Evolutionary conservation across 2,888 invertebrate genomes (phyloP), one percentile per base, ranked within the genome.

Genomic region (Chrysotoxum bicinctum): DNA sequence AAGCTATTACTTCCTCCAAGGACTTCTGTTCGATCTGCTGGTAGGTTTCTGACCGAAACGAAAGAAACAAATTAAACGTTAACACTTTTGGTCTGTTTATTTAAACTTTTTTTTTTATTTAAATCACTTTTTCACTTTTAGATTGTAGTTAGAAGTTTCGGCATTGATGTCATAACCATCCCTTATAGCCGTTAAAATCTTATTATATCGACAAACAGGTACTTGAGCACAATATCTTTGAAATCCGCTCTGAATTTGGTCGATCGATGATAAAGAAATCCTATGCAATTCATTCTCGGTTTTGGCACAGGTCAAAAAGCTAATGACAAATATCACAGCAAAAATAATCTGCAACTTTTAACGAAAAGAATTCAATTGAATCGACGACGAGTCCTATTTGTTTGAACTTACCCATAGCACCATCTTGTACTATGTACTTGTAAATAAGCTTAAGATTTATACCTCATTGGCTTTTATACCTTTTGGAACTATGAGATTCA

Each of bases 321-420:
- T 76, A 64, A 85, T 23, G 21, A 81, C 14, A 54, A 85, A 35
- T 73, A 81, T 81, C 85, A 81, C 68, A 81, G 81, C 72, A 73
- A 81, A 77, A 32, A 40, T 45, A 37, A 12, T 69, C 85, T 85
- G 45, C 3, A 26, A 52, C 70, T 23, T 58, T 58, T n/a, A 58
- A 35, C 54, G 54, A 50, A 43, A 40, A 54, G 26, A 40, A 35
- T 19, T 52, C 14, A 9, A 69, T n/a, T 56, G 52, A 30, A 56
- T 66, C 19, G 60, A 30, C 30, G 16, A 50, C 12, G 3, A n/a
- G 14, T 48, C 35, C 12, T 35, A 12, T 37, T 48, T 16, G 30
- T n/a, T 43, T 5, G 7, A 60, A 85, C 85, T 85, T 85, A 85
- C 85, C 85, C 85, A 81, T 85, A 77, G 72, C 85, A 85, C 81